These are phyloP conservation scores for Apis dorsata DNA, from an alignment of 1,140 invertebrate species.

Conservation along the genomic window DNA sequence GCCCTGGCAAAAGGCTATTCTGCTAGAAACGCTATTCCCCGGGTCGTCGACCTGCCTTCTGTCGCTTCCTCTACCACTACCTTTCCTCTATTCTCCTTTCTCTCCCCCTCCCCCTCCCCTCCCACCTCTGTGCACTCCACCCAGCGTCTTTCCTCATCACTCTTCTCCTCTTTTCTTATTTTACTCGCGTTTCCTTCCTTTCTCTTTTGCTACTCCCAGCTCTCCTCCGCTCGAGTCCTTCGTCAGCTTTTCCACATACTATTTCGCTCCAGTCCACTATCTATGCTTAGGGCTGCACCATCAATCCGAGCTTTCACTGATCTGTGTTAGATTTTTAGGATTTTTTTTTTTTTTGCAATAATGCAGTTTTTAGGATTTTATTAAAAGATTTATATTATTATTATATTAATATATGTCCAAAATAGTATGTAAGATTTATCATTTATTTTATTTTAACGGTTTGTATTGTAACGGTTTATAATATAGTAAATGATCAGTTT, in stretches of 20 bases:
- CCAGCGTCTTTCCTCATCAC: background rate
- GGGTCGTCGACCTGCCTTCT: conserved; percentile 59
- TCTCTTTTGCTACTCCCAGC: background rate
- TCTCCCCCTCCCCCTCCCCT: background rate
- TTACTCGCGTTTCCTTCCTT: background rate
- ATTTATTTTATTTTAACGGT: too few species aligned
- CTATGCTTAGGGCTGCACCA: too few species aligned
- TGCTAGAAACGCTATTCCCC: conserved; percentile 45
- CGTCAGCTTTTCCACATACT: background rate
- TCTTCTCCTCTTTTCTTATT: background rate
- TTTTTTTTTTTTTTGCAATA: too few species aligned
- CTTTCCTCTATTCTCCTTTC: background rate
- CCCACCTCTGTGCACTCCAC: too few species aligned
- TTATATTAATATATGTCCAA: too few species aligned
- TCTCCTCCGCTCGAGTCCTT: background rate
- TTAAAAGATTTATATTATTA: too few species aligned
- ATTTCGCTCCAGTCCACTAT: background rate
- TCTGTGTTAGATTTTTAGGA: too few species aligned
- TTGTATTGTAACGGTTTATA: too few species aligned
- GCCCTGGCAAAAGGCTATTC: conserved; percentile 64
- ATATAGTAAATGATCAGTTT: too few species aligned
- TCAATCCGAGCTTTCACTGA: too few species aligned
- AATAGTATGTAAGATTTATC: too few species aligned
- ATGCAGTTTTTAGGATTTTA: too few species aligned
- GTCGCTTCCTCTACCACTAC: conserved; percentile 10